Conservation (phyloP, 2,888 invertebrate genomes). For the Darwinula stevensoni region DNA sequence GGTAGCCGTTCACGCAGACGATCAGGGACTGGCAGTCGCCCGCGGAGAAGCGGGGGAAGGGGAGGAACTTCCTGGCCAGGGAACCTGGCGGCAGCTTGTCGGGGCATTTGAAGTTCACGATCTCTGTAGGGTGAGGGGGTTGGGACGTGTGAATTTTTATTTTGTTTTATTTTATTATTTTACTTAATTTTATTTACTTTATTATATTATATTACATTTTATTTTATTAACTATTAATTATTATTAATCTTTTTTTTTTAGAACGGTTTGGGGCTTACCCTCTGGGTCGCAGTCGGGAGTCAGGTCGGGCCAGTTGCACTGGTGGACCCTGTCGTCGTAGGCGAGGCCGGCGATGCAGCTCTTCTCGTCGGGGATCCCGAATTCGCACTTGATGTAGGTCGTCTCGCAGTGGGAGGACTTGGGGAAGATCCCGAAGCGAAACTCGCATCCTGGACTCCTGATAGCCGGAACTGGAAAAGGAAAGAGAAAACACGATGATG, state of each 20-base stretch:
- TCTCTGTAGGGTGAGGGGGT: conserved; percentile 20
- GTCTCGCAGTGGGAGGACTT: conserved; percentile 41
- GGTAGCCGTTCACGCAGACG: conserved; percentile 67
- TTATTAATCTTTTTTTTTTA: not conserved
- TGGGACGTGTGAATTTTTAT: no score
- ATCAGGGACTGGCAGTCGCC: conserved; percentile 61
- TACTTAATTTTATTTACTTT: no score
- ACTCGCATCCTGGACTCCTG: conserved; percentile 39
- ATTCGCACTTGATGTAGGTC: conserved; percentile 54
- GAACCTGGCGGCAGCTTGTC: conserved; percentile 47
- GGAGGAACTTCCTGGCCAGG: conserved; percentile 63
- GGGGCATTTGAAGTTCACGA: conserved; percentile 75
- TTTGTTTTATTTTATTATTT: no score
- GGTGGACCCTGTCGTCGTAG: conserved; percentile 57
- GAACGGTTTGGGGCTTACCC: conserved; percentile 22
- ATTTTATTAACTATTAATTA: not conserved
- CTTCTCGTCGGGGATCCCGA: conserved; percentile 44
- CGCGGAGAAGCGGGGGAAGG: conserved; percentile 64
- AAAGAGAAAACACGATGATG: not conserved
- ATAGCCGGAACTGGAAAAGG: not conserved
- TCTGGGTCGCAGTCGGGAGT: conserved; percentile 63
- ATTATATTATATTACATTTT: no score
- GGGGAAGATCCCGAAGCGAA: conserved; percentile 52
- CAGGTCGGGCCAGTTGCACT: conserved; percentile 81
- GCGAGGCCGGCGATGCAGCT: conserved; percentile 58